Percentiles rank a stretch among this genome's conserved stretches.
These are phyloP conservation scores for Ylistrum balloti DNA, from an alignment of 1,140 invertebrate genomes.

Conservation along the genomic window DNA sequence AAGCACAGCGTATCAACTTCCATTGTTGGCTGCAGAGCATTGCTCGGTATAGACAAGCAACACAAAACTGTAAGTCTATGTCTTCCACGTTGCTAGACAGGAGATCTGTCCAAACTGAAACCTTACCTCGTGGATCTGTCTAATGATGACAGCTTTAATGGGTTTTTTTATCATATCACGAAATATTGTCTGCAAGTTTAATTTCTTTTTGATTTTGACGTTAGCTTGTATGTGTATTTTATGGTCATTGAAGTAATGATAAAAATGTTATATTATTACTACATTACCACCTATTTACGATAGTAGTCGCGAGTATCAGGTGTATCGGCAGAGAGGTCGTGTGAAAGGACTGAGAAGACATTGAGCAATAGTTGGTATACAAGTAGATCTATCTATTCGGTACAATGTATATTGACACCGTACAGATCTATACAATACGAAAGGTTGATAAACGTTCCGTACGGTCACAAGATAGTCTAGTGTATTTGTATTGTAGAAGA, in stretches of 20 bases:
- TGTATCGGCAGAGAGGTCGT: not conserved
- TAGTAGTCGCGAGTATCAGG: not conserved
- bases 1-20: constrained; percentile 70
- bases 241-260: too few species aligned
- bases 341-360: not conserved
- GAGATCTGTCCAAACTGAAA: not conserved
- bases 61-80: constrained; percentile 34
- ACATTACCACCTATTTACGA: not conserved
- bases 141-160: not conserved
- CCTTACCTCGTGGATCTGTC: constrained; percentile 33
- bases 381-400: not conserved
- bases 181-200: not conserved
- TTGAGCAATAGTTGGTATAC: not conserved
- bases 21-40: constrained; percentile 77
- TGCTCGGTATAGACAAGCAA: constrained; percentile 64
- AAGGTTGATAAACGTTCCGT: not conserved
- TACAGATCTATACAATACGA: not conserved
- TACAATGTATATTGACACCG: not conserved
- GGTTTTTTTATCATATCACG: not conserved
- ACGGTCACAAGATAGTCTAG: not conserved
- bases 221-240: too few species aligned
- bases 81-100: not conserved
- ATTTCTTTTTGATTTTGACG: not conserved
- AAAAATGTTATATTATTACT: not conserved
- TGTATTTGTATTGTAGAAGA: not conserved